Base-by-base conservation (phyloP, 2,113 vertebrate species). In the Lycaon pictus region DNA sequence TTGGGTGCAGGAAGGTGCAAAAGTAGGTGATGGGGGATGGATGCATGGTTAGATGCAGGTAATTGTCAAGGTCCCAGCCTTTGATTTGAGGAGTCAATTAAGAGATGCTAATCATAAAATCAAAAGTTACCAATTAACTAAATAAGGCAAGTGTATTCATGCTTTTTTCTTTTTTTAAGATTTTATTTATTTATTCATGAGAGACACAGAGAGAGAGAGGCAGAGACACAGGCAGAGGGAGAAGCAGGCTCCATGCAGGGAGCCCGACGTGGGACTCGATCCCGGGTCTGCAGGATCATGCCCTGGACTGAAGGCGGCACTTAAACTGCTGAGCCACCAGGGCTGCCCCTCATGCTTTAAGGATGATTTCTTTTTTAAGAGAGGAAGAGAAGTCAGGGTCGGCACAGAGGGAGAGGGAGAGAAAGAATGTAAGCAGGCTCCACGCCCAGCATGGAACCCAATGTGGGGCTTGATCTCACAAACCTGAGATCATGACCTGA, bases 91-190 rank as follows among this genome's bases (percentile, higher is more conserved):
- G 27, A 17, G 27, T 71, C 17, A 16, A 43, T 25, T 79, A 87
- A 55, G 77, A 97, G 25, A 91, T 69, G 56, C 82, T 85, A n/a
- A 91, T 35, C 79, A 87, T 3, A 91, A 86, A 82, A 93, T 43
- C 56, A 76, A 86, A 81, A 29, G 60, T 89, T 65, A 97, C 43
- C 65, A 92, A 65, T 76, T 96, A 96, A 76, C 53, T 35, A 94
- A 93, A 88, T 60, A 85, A 91, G 12, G 58, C 65, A 63, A 92
- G 4, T 89, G 37, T 56, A 15, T 80, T 80, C 53, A 82, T 85
- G 37, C 51, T 89, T 77, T 55, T 87, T 89, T 77, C 48, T 87
- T 29, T 65, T 25, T 25, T 62, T 62, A 58, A 58, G 6, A 19
- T 25, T 27, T 63, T 63, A 63, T 27, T 63, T 63, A 43, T 43